These are phyloP conservation scores for Laticauda colubrina DNA, from an alignment of 2,113 vertebrate genomes.

Conservation along the genomic window DNA sequence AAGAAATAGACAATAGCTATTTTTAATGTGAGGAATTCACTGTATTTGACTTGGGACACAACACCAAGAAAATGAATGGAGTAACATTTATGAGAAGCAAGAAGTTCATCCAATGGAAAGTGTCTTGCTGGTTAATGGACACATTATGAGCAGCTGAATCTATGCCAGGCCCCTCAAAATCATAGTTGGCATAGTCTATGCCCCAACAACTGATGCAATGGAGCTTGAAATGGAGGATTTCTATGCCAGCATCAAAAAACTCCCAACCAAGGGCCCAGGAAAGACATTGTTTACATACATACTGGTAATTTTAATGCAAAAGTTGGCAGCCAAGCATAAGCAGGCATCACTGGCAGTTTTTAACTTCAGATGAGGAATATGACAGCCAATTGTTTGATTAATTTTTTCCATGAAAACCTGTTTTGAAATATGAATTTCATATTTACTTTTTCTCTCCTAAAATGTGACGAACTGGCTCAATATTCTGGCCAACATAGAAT, in stretches of 20 bases:
- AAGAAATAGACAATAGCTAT: neutral
- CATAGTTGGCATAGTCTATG: neutral
- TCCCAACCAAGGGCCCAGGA: neutral
- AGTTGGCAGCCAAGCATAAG: neutral
- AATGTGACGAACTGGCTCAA: neutral
- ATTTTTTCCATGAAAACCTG: neutral
- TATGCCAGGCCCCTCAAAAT: neutral
- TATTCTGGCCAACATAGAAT: neutral
- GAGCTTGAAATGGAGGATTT: neutral
- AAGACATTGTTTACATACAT: neutral
- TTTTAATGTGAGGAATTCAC: neutral
- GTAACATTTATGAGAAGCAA: neutral
- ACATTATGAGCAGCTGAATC: neutral
- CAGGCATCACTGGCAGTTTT: neutral
- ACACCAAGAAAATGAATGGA: neutral
- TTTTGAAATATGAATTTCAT: neutral
- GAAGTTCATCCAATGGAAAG: neutral
- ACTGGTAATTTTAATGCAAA: neutral
- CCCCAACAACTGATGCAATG: neutral
- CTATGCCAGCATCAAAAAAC: neutral
- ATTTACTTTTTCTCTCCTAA: neutral
- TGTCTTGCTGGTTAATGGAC: neutral
- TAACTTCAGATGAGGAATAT: neutral
- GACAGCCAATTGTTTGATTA: neutral
- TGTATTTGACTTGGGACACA: neutral